phyloP scores from a whole-genome alignment of 2,113 vertebrate species.

The Tringa solitaria region DNA sequence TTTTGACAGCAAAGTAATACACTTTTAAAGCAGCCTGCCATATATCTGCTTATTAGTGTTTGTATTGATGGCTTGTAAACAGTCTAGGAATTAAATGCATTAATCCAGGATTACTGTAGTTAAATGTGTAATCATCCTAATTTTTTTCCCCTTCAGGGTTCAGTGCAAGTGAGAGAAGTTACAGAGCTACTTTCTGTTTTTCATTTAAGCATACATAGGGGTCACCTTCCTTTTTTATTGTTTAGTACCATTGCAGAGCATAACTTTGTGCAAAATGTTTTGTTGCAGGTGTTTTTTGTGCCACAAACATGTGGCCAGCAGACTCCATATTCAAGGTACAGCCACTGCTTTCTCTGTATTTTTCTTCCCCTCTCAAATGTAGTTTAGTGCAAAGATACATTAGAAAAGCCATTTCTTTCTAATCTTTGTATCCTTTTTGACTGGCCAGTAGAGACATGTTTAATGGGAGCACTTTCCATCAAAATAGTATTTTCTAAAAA shows the following conservation, averaged over 20 bases:
- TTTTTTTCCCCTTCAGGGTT: not conserved
- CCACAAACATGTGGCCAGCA: not conserved
- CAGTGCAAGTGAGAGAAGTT: not conserved
- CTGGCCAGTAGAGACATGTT: not conserved
- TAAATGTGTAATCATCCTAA: not conserved
- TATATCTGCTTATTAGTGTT: slow-evolving; percentile 15
- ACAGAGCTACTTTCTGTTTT: not conserved
- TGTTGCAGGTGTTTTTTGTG: not conserved
- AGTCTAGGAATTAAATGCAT: not conserved
- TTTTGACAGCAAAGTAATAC: not conserved
- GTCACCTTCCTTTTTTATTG: not conserved
- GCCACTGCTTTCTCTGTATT: not conserved
- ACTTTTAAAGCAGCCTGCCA: not conserved
- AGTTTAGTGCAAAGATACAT: not conserved
- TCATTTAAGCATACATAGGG: not conserved
- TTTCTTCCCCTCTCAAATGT: not conserved
- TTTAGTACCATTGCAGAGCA: not conserved
- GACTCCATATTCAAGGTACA: not conserved
- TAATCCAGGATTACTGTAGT: slow-evolving; percentile 9
- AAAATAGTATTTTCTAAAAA: not conserved
- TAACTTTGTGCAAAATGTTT: not conserved
- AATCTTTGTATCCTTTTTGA: not conserved
- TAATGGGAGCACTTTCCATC: not conserved
- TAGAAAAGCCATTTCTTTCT: not conserved
- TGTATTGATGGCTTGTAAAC: slow-evolving; percentile 14